Conservation (phyloP, 2,888 invertebrate genomes). For the Chalcis sispes region DNA sequence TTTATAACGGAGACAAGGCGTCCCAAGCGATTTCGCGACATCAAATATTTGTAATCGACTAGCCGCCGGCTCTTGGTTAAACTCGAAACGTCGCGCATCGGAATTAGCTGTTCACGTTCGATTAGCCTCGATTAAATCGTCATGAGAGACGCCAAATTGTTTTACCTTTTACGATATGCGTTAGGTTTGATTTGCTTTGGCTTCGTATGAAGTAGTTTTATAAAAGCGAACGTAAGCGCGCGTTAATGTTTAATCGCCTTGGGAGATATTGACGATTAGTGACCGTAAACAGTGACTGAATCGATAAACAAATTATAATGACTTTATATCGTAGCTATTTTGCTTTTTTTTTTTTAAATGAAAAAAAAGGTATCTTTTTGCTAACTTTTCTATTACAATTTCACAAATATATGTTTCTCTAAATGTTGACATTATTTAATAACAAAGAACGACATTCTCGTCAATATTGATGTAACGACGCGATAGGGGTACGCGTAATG, state of each 20-base stretch:
- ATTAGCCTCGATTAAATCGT: conserved; percentile 41
- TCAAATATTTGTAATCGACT: conserved; percentile 34
- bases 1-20: conserved; percentile 11
- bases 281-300: no score
- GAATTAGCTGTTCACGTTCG: background rate
- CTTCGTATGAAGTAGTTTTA: no score
- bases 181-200: no score
- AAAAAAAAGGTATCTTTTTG: no score
- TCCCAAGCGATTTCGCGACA: conserved; percentile 37
- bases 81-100: conserved; percentile 18
- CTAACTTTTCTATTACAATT: no score
- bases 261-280: background rate
- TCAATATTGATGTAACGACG: conserved; percentile 23
- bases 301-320: no score
- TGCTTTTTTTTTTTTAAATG: no score
- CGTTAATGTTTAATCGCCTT: background rate
- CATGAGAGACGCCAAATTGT: background rate
- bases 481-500: conserved; percentile 22
- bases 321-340: no score
- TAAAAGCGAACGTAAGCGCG: no score
- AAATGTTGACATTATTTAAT: no score
- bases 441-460: no score
- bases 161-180: conserved; percentile 1
- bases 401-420: no score
- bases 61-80: conserved; percentile 25